These are phyloP conservation scores for Cosmia pyralina DNA, from an alignment of 2,888 invertebrate genomes.

Conservation along the genomic window DNA sequence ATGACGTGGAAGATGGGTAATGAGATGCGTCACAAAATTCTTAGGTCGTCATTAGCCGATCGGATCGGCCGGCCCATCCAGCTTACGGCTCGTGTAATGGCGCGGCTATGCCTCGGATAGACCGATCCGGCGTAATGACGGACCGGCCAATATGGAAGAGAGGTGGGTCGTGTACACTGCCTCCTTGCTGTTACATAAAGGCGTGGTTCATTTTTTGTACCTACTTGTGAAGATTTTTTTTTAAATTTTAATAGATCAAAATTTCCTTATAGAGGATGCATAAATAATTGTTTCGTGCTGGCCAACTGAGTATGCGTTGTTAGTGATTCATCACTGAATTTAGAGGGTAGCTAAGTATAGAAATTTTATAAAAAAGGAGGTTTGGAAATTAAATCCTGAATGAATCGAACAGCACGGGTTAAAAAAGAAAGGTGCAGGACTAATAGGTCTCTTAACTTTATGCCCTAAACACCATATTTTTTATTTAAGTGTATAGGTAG, in stretches of 20 bases:
- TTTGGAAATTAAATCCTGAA: neutral
- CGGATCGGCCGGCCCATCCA: constrained; percentile 68
- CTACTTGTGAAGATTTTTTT: neutral
- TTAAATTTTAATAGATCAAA: neutral
- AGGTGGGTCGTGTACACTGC: constrained; percentile 70
- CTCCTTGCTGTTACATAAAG: constrained; percentile 54
- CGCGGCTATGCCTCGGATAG: constrained; percentile 73
- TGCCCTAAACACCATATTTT: neutral
- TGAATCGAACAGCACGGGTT: neutral
- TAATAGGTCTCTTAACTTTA: neutral
- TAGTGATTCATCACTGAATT: neutral
- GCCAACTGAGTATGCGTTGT: too few species aligned
- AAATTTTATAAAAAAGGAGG: neutral
- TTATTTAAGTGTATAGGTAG: neutral
- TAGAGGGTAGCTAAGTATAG: neutral
- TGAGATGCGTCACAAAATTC: constrained; percentile 79
- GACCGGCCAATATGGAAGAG: constrained; percentile 80
- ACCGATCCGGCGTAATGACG: constrained; percentile 77
- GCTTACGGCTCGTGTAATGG: constrained; percentile 72
- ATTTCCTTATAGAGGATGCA: neutral
- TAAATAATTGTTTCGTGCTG: neutral
- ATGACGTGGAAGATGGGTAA: constrained; percentile 64
- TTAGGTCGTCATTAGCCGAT: constrained; percentile 78
- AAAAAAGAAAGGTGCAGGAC: neutral
- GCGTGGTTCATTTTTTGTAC: constrained; percentile 19